phyloP scores from a whole-genome alignment of 2,888 invertebrate species.

The Trissonchulus latispiculum region DNA sequence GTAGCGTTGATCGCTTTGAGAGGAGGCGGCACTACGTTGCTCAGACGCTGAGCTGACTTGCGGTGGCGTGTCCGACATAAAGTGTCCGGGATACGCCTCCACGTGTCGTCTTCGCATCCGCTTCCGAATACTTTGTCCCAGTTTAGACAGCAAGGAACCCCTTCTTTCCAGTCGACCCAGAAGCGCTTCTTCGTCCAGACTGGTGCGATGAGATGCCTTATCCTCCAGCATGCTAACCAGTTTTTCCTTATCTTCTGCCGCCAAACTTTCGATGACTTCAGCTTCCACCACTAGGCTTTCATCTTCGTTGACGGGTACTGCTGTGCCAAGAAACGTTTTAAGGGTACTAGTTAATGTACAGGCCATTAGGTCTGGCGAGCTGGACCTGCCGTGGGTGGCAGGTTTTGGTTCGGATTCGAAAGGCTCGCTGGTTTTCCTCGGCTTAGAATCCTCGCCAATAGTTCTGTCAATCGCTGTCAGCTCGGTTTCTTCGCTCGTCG shows the following conservation, averaged over 20 bases:
- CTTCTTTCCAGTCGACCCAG: neutral
- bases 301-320: neutral
- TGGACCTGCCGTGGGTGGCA: no score
- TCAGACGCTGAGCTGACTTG: no score
- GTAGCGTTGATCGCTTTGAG: no score
- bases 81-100: neutral
- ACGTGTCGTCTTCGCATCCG: neutral
- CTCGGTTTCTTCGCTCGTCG: no score
- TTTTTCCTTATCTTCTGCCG: neutral
- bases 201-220: neutral
- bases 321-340: neutral
- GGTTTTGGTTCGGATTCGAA: no score
- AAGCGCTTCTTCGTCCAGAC: neutral
- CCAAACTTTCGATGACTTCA: conserved; percentile 3
- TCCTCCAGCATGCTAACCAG: no score
- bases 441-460: no score
- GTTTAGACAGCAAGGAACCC: neutral
- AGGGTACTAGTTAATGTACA: neutral
- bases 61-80: no score
- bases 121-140: conserved; percentile 6
- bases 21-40: no score
- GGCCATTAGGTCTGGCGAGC: conserved; percentile 5
- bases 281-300: neutral
- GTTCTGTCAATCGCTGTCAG: no score
- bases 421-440: no score